Percentiles rank a stretch among this genome's conserved stretches.
These are phyloP conservation scores for Dendrocopos noguchii DNA, from an alignment of 2,113 vertebrate species.

Conservation along the genomic window DNA sequence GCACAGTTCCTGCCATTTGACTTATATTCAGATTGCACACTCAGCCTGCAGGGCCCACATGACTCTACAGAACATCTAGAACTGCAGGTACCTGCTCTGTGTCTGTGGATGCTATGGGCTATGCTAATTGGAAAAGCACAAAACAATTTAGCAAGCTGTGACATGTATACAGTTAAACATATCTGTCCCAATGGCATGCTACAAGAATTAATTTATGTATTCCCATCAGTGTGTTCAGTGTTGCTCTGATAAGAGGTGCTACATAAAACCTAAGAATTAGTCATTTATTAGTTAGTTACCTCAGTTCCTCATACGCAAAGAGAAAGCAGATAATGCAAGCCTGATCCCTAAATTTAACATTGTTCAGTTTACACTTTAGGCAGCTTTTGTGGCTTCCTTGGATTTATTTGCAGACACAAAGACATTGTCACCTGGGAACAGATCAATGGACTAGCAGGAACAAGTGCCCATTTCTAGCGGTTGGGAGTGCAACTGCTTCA, in stretches of 20 bases:
- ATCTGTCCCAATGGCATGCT: neutral
- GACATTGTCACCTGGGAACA: constrained; percentile 1
- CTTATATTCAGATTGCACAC: neutral
- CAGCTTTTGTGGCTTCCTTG: constrained; percentile 7
- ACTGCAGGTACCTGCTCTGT: neutral
- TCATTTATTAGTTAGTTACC: constrained; percentile 16
- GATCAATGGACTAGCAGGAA: neutral
- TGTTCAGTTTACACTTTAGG: constrained; percentile 1
- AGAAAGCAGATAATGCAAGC: neutral
- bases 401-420: neutral
- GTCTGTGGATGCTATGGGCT: neutral
- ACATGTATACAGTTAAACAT: neutral
- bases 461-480: neutral
- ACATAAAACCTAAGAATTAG: neutral
- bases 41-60: neutral
- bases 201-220: neutral
- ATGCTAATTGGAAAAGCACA: neutral
- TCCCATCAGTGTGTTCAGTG: neutral
- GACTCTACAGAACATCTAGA: neutral
- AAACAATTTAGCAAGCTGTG: neutral
- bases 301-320: neutral
- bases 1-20: neutral
- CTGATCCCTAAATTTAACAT: neutral
- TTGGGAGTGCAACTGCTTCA: neutral
- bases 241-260: neutral